Conservation (phyloP, 2,797 vertebrate genomes). For the Enteromius argenteus region DNA sequence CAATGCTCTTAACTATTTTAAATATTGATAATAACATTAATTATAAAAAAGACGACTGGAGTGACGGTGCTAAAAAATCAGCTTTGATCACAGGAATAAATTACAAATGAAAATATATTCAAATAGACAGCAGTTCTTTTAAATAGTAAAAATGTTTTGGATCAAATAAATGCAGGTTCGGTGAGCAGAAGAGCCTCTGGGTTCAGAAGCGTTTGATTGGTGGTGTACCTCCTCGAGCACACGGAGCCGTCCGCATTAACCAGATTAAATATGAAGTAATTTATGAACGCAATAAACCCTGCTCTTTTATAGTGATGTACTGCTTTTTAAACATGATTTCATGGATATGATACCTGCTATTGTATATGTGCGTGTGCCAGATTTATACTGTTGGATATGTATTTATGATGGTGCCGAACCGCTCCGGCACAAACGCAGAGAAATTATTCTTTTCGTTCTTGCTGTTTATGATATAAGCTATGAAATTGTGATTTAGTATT, state of each 20-base stretch:
- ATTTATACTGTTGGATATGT: constrained; percentile 73
- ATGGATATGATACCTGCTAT: constrained; percentile 65
- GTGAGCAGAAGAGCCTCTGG: background rate
- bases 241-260: constrained; percentile 1
- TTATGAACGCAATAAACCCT: constrained; percentile 57
- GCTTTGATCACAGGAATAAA: background rate
- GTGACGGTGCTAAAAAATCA: background rate
- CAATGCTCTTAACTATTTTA: background rate
- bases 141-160: background rate
- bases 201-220: background rate
- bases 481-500: constrained; percentile 63
- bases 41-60: background rate
- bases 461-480: constrained; percentile 82
- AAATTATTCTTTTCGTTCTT: constrained; percentile 61
- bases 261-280: constrained; percentile 34
- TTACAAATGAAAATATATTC: background rate
- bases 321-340: constrained; percentile 63
- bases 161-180: background rate
- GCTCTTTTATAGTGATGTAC: constrained; percentile 64
- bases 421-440: constrained; percentile 65
- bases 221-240: background rate
- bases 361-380: constrained; percentile 64
- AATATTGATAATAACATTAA: background rate
- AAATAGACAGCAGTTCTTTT: background rate
- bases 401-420: constrained; percentile 63